phyloP scores from a whole-genome alignment of 2,888 invertebrate species.

The Ephialtes manifestator region DNA sequence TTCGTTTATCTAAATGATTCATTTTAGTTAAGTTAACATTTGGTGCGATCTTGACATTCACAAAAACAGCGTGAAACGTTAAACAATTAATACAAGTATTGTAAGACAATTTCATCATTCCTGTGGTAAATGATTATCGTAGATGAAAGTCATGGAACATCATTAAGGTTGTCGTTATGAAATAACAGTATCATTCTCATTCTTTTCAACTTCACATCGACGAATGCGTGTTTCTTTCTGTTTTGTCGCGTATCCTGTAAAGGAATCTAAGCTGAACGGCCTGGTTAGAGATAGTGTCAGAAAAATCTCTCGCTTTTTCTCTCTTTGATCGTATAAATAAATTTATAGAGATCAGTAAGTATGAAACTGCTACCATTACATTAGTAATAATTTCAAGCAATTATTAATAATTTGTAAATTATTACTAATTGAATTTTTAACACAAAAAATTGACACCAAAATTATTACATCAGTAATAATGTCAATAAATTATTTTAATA shows the following conservation, averaged over 20 bases:
- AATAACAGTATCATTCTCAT: slow-evolving; percentile 8
- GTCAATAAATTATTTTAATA: no score
- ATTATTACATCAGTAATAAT: no score
- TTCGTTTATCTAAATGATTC: no score
- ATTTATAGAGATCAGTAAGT: no score
- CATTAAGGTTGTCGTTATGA: slow-evolving; percentile 21
- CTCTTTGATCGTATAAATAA: no score
- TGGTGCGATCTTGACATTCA: neutral
- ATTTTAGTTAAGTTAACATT: neutral
- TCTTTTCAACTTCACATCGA: neutral
- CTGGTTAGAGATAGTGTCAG: no score
- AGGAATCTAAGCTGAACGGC: neutral
- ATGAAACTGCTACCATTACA: no score
- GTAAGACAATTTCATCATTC: slow-evolving; percentile 26
- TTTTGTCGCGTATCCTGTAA: slow-evolving; percentile 7
- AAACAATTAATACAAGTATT: slow-evolving; percentile 27
- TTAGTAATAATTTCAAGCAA: no score
- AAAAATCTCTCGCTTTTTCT: no score
- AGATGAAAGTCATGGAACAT: slow-evolving; percentile 62
- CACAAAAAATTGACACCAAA: no score
- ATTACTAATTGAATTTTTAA: no score
- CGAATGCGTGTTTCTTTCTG: neutral
- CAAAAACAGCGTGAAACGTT: slow-evolving; percentile 21
- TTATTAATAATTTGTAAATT: no score
- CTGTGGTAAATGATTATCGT: slow-evolving; percentile 39